Evolutionary conservation across 2,797 vertebrate species (phyloP).

Genomic region (Muscicapa striata): DNA sequence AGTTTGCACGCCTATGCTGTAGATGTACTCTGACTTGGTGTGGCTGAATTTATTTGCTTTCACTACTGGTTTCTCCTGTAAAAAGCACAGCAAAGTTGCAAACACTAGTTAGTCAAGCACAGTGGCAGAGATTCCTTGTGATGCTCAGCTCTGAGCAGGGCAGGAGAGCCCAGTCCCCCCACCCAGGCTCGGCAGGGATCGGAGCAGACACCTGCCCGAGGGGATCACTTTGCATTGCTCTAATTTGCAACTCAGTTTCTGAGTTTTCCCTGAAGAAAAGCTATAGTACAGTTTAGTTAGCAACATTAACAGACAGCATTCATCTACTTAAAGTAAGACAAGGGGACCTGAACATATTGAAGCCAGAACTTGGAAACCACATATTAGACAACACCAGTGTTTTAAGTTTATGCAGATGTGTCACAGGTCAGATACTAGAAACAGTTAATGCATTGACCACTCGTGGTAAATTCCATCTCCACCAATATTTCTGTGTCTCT

Average conservation of each 20-base stretch:
- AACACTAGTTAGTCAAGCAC: conserved; percentile 56
- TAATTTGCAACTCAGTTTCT: conserved; percentile 50
- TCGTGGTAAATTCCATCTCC: background rate
- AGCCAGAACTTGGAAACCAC: conserved; percentile 45
- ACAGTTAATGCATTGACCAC: background rate
- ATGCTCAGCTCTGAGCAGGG: conserved; percentile 8
- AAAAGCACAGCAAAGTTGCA: conserved; percentile 57
- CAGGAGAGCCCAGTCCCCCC: background rate
- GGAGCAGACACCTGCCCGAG: background rate
- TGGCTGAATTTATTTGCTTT: background rate
- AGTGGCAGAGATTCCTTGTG: conserved; percentile 50
- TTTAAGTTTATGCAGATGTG: background rate
- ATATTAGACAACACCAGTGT: background rate
- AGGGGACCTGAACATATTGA: conserved; percentile 32
- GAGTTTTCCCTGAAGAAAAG: conserved; percentile 73
- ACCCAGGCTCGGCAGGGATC: background rate
- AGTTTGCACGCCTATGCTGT: conserved; percentile 45
- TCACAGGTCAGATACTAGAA: background rate
- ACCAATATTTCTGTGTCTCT: background rate
- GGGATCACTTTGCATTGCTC: conserved; percentile 54
- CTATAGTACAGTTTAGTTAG: conserved; percentile 34
- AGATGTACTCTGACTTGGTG: conserved; percentile 24
- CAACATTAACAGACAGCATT: conserved; percentile 32
- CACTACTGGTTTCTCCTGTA: background rate
- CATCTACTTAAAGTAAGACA: conserved; percentile 29